These are phyloP conservation scores for Alcedo quadribrachys DNA, from an alignment of 2,797 vertebrate genomes.

Conservation along the genomic window DNA sequence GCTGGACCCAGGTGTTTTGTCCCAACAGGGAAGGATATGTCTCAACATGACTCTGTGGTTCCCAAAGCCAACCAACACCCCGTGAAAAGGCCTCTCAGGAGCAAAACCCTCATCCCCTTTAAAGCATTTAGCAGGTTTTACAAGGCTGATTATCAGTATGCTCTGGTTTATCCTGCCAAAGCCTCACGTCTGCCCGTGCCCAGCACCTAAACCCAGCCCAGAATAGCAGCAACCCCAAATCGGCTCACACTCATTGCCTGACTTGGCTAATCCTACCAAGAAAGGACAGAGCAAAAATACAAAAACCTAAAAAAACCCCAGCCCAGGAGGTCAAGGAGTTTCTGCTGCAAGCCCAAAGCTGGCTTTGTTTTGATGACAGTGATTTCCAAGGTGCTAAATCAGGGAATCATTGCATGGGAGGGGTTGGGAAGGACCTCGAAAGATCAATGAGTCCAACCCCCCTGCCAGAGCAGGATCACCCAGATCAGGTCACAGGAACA, in stretches of 20 bases:
- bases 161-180: not conserved
- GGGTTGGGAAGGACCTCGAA: too few species aligned
- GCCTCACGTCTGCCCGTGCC: not conserved
- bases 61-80: not conserved
- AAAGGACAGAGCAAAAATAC: not conserved
- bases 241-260: not conserved
- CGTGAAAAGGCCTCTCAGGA: not conserved
- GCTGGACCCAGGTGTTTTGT: not conserved
- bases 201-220: not conserved
- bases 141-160: not conserved
- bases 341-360: not conserved
- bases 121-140: not conserved
- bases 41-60: not conserved
- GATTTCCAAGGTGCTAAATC: not conserved
- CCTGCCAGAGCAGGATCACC: too few species aligned
- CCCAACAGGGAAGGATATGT: rapidly evolving
- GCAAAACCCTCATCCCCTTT: not conserved
- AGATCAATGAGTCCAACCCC: too few species aligned
- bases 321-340: not conserved
- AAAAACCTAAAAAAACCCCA: not conserved
- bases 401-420: too few species aligned
- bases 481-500: too few species aligned
- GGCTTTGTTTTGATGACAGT: not conserved
- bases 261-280: not conserved
- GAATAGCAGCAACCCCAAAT: constrained; percentile 15